Base-by-base conservation (phyloP, 2,888 invertebrate genomes). In the Tridacna crocea region DNA sequence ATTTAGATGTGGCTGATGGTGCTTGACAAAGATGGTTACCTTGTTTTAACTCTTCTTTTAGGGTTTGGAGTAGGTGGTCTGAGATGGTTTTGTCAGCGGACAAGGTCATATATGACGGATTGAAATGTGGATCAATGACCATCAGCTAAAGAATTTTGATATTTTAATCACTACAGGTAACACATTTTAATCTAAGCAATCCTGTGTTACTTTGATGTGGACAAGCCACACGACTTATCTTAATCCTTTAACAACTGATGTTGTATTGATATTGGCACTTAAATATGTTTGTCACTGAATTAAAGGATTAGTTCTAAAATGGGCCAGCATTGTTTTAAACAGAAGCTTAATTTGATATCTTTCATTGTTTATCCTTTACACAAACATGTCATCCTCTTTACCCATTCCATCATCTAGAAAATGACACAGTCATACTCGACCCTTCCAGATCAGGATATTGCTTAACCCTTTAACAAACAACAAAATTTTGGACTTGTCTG, bases 281-380 rank as follows among this genome's bases (percentile, higher is more conserved):
- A 19, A 22, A 68, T 68, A 36, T 68, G 68, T 68, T 68, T 68
- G 47, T 47, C 68, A 22, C 46, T 47, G 68, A 46, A 46, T 68
- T 27, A 68, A 68, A 46, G 68, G 68, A 68, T 68, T 68, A 68
- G 47, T 47, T 68, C 19, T 19, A 46, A 46, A 46, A 68, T 68
- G 36, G 68, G 27, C 1, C 17, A 27, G 68, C 68, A 68, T 68
- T 68, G 68, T 68, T 68, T 68, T 68, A 68, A 68, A 68, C 68
- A n/a, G 68, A 47, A 68, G 68, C 68, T 68, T n/a, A 68, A 47
- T 47, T 46, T n/a, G 46, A 68, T 68, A 68, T 68, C 68, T 68
- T 47, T 47, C 68, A 19, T 10, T 68, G 68, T 68, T 68, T 68
- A 27, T 68, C 68, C 10, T 46, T 46, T 68, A 27, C 15, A 47